Percentiles rank a stretch among this genome's conserved stretches.
Evolutionary conservation across 2,113 vertebrate genomes (phyloP).

Genomic region (Symphodus melops): DNA sequence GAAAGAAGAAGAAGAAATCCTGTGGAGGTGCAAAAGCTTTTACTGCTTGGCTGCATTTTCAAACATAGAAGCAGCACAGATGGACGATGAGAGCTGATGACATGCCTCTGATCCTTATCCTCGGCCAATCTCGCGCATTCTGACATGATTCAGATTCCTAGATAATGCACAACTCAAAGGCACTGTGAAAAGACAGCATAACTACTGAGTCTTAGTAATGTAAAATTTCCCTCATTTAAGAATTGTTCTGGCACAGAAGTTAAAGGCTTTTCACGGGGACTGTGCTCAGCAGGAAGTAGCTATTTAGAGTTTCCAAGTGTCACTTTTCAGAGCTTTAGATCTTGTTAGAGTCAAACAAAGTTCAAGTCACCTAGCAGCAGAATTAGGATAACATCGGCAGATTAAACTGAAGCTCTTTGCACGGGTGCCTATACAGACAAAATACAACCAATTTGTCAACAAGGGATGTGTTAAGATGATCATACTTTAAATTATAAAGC

Average conservation of each 20-base stretch:
- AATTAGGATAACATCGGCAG: background rate
- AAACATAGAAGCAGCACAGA: background rate
- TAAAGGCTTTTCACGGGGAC: conserved; percentile 2
- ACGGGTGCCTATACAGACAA: background rate
- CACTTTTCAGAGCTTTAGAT: conserved; percentile 2
- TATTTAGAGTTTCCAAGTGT: background rate
- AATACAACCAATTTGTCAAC: background rate
- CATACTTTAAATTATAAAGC: background rate
- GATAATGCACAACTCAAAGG: background rate
- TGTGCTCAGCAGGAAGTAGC: background rate
- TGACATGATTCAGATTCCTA: background rate
- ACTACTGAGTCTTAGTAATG: background rate
- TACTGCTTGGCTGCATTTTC: background rate
- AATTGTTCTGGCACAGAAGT: background rate
- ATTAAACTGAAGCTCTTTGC: background rate
- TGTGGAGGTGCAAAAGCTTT: background rate
- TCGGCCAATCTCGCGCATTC: background rate
- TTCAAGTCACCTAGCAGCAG: background rate
- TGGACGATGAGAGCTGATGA: background rate
- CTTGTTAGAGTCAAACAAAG: conserved; percentile 5
- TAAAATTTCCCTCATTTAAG: background rate
- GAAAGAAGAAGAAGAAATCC: background rate
- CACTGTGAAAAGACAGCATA: background rate
- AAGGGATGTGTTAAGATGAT: background rate
- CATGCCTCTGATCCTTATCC: background rate